phyloP scores from a whole-genome alignment of 2,113 vertebrate species.

The Phylloscopus trochiloides region DNA sequence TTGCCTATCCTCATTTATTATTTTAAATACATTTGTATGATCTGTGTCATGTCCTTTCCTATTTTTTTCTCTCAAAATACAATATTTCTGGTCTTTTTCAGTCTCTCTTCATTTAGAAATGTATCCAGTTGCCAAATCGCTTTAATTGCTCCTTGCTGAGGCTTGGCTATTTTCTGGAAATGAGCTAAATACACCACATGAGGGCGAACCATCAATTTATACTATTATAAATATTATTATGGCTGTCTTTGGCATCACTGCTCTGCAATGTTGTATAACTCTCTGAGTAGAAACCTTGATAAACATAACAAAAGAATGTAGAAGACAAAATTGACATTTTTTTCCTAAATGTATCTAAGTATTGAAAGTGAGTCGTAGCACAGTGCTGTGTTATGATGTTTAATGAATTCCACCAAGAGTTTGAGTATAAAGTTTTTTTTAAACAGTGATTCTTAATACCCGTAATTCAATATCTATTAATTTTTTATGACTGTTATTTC shows the following conservation, averaged over 20 bases:
- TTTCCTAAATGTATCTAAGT: not conserved
- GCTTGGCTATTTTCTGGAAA: not conserved
- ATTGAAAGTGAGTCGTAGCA: not conserved
- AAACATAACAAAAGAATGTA: not conserved
- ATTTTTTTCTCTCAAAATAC: not conserved
- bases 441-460: not conserved
- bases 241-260: not conserved
- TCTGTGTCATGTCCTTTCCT: not conserved
- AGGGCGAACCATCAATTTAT: constrained; percentile 41
- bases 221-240: constrained; percentile 19
- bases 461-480: not conserved
- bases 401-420: not conserved
- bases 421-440: not conserved
- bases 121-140: not conserved
- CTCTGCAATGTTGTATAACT: not conserved
- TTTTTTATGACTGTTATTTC: not conserved
- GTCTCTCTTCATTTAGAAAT: not conserved
- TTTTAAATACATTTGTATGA: not conserved
- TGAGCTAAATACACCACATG: constrained; percentile 46
- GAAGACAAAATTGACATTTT: not conserved
- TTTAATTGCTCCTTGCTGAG: not conserved
- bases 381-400: not conserved
- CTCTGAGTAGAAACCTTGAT: not conserved
- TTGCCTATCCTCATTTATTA: not conserved
- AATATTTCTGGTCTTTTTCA: not conserved